Percentiles rank a stretch among this genome's conserved stretches.
Conservation (phyloP, 2,888 invertebrate species). For the Malacosoma neustria region DNA sequence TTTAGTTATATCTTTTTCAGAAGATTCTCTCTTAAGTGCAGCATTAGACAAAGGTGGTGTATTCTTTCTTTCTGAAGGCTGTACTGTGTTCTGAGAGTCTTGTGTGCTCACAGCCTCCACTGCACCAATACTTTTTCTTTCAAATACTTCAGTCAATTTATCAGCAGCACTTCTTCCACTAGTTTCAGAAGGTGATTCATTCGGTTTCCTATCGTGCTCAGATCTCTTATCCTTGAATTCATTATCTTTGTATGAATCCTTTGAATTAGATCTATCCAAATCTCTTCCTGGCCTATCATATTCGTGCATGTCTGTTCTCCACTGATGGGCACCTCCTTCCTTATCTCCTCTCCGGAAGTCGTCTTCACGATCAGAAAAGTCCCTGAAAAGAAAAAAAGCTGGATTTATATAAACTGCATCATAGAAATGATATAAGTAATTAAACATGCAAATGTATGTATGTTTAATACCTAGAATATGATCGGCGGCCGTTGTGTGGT, state of each 20-base stretch:
- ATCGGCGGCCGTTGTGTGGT: conserved; percentile 55
- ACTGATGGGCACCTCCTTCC: conserved; percentile 57
- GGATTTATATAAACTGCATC: no score
- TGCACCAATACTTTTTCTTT: conserved; percentile 59
- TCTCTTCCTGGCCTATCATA: conserved; percentile 58
- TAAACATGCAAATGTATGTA: no score
- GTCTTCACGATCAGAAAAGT: conserved; percentile 66
- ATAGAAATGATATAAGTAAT: no score
- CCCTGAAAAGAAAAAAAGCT: conserved; percentile 43
- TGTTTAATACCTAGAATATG: conserved; percentile 61
- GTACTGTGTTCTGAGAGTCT: conserved; percentile 40
- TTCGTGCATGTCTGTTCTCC: conserved; percentile 69
- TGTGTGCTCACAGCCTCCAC: conserved; percentile 42
- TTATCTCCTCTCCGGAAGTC: conserved; percentile 61
- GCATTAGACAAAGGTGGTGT: conserved; percentile 47
- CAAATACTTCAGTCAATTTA: conserved; percentile 65
- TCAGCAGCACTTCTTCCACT: conserved; percentile 62
- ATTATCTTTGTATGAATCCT: conserved; percentile 69
- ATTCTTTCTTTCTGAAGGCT: conserved; percentile 67
- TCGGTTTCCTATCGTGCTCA: conserved; percentile 60
- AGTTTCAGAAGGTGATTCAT: conserved; percentile 44
- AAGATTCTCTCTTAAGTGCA: conserved; percentile 53
- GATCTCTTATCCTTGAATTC: conserved; percentile 65
- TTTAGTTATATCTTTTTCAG: conserved; percentile 57
- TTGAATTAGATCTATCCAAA: conserved; percentile 60